Percentiles rank a stretch among this genome's conserved stretches.
These are phyloP conservation scores for Lithophane leautieri DNA, from an alignment of 2,888 invertebrate genomes.

Conservation along the genomic window DNA sequence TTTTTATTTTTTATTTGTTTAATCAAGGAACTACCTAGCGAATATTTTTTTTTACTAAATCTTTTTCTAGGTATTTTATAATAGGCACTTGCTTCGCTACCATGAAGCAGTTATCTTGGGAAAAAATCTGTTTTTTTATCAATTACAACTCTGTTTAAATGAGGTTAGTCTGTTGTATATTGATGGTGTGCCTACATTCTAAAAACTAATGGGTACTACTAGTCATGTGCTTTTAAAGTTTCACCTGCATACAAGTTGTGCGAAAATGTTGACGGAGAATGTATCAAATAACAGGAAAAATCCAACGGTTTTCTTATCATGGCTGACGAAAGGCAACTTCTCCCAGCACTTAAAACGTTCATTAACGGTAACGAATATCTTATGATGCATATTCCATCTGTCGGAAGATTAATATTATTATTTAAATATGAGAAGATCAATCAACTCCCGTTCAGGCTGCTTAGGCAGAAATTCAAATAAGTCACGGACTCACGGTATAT, in stretches of 20 bases:
- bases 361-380: not conserved
- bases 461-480: conserved; percentile 1
- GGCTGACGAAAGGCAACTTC: not conserved
- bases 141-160: not conserved
- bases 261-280: not conserved
- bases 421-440: conserved; percentile 10
- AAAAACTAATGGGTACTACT: not conserved
- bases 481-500: conserved; percentile 14
- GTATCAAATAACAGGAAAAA: not conserved
- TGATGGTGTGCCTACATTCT: not conserved
- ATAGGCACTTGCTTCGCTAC: not conserved
- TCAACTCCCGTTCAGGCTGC: not conserved
- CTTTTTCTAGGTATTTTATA: not conserved
- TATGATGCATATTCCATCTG: not conserved
- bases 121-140: not conserved
- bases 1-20: conserved; percentile 1
- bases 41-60: not conserved
- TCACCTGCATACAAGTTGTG: not conserved
- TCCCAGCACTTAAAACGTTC: not conserved
- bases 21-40: too few relatives aligned
- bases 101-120: too few relatives aligned
- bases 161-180: not conserved
- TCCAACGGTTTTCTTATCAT: not conserved
- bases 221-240: not conserved
- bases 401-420: not conserved